Base-by-base conservation (phyloP, 2,797 vertebrate genomes). In the Argya squamiceps region DNA sequence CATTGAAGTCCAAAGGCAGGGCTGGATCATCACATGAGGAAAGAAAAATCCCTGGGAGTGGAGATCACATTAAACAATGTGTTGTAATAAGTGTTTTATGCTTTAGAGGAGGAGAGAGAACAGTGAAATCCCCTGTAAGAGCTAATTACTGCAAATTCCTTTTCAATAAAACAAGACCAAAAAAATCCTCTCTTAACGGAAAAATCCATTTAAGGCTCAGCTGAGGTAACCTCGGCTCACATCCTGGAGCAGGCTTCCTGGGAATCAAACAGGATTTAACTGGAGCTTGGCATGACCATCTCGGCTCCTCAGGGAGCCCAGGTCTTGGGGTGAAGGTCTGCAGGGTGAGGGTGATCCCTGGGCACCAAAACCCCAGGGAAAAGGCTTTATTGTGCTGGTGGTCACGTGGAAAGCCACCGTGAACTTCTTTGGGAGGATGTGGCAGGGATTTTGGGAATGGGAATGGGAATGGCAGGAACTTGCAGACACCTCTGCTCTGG, bases 81-180 rank as follows among this genome's bases (percentile, higher is more conserved):
- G 89, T 76, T 93, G 93, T 85, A 96, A 84, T 96, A 96, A 97
- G 94, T 92, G 95, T 75, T 97, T 93, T 88, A 89, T 84, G 92
- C 95, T 97, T 96, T 93, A 92, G 85, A 96, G 95, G 94, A 97
- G 96, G 91, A 93, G 95, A 96, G 86, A 94, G 95, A 96, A 95
- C 90, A 89, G 91, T 52, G 89, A 95, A 96, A 96, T 97, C 85
- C 95, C 95, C 96, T 53, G 69, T 85, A 97, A 97, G 97, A 97
- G 96, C 96, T 96, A 96, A 97, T 97, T 97, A 96, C 94, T 77
- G 85, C 94, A 96, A 95, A 97, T 96, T 93, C 96, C 91, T 94
- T 94, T 96, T 96, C 94, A 93, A 95, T 96, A 94, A 94, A 97
- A 96, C 68, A 92, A 94, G 93, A 92, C 85, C 53, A 84, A 90